Conservation (phyloP, 2,113 vertebrate genomes). For the Willisornis vidua region DNA sequence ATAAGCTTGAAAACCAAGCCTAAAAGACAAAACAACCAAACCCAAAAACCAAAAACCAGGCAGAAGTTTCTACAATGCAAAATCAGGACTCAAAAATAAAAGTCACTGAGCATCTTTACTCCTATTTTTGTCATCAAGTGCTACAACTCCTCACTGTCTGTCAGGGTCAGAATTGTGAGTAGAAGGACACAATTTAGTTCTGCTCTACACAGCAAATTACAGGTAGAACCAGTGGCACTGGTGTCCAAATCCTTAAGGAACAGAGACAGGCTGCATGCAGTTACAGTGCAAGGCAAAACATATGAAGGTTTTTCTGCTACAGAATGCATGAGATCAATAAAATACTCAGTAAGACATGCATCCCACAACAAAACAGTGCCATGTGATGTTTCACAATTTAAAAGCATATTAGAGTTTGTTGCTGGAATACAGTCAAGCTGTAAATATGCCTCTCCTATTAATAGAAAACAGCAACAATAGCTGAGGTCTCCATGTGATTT, state of each 20-base stretch:
- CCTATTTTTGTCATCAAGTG: not conserved
- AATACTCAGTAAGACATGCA: not conserved
- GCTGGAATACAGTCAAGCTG: conserved; percentile 27
- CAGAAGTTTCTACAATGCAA: not conserved
- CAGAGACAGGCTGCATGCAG: not conserved
- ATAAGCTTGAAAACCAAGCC: not conserved
- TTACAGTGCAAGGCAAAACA: not conserved
- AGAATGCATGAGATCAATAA: not conserved
- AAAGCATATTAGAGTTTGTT: conserved; percentile 8
- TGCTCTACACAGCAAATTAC: not conserved
- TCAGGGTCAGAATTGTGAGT: not conserved
- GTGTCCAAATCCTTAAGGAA: not conserved
- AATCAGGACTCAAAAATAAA: not conserved
- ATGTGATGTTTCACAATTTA: not conserved
- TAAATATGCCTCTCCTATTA: conserved; percentile 16
- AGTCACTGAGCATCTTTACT: not conserved
- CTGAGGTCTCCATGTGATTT: conserved; percentile 34
- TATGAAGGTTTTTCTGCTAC: not conserved
- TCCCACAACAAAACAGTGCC: not conserved
- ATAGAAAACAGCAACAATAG: conserved; percentile 46
- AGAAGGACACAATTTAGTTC: not conserved
- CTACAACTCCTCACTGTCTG: not conserved
- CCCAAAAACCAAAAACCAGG: accelerated
- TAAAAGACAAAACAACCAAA: not conserved
- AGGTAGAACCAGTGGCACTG: not conserved